Evolutionary conservation across 2,113 vertebrate species (phyloP).

Genomic region (Trichechus manatus): DNA sequence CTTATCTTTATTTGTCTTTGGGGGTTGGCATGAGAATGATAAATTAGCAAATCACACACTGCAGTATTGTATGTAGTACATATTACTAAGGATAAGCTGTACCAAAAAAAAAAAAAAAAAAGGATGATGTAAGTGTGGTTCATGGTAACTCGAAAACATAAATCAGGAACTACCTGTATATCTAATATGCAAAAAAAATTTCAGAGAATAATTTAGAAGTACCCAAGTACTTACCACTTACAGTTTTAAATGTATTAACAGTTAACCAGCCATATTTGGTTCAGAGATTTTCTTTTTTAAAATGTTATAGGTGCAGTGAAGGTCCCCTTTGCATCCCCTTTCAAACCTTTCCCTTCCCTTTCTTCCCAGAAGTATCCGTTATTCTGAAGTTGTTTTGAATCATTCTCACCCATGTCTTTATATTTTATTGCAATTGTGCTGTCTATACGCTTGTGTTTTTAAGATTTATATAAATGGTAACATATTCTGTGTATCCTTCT

Average conservation of each 20-base stretch:
- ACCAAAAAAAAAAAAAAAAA: background rate
- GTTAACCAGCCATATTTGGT: background rate
- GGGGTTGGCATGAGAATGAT: background rate
- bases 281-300: background rate
- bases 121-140: background rate
- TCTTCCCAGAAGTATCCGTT: background rate
- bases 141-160: background rate
- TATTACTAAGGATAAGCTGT: background rate
- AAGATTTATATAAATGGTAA: background rate
- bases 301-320: background rate
- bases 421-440: background rate
- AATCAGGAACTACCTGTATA: background rate
- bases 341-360: background rate
- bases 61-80: background rate
- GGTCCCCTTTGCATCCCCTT: background rate
- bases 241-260: background rate
- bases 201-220: constrained; percentile 29
- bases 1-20: background rate
- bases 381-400: constrained; percentile 8
- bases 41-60: background rate
- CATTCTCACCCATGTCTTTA: background rate
- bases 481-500: background rate
- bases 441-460: background rate
- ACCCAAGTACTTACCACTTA: background rate
- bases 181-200: background rate